Percentiles rank a stretch among this genome's conserved stretches.
phyloP scores from a whole-genome alignment of 2,888 invertebrate genomes.

The Xestia xanthographa region DNA sequence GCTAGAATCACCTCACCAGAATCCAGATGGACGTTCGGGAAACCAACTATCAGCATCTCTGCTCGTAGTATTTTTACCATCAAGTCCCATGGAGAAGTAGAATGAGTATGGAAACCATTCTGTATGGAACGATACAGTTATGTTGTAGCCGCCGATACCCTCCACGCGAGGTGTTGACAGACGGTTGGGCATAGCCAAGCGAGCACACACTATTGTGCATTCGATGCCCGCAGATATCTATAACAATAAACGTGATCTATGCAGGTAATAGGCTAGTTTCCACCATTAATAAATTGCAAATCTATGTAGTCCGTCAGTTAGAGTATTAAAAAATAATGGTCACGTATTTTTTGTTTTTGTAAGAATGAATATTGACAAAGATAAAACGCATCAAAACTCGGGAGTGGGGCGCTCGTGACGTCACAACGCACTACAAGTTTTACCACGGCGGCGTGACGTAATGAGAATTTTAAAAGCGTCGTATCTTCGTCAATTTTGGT shows the following conservation, averaged over 20 bases:
- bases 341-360: no score
- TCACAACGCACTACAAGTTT: no score
- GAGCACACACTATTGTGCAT: slow-evolving; percentile 81
- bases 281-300: no score
- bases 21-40: slow-evolving; percentile 72
- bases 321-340: no score
- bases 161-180: slow-evolving; percentile 71
- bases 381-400: no score
- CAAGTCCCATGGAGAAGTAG: slow-evolving; percentile 77
- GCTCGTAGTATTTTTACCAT: slow-evolving; percentile 76
- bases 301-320: no score
- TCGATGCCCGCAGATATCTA: slow-evolving; percentile 84
- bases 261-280: no score
- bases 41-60: slow-evolving; percentile 72
- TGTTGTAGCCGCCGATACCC: slow-evolving; percentile 83
- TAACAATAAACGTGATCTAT: slow-evolving; percentile 34
- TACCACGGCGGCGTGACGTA: no score
- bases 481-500: no score
- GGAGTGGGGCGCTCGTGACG: no score
- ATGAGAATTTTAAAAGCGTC: no score
- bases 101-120: slow-evolving; percentile 81
- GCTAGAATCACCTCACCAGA: slow-evolving; percentile 66
- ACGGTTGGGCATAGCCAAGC: slow-evolving; percentile 79
- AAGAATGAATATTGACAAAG: no score
- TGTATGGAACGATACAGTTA: slow-evolving; percentile 75